Conservation (phyloP, 2,797 vertebrate genomes). For the Artibeus lituratus region DNA sequence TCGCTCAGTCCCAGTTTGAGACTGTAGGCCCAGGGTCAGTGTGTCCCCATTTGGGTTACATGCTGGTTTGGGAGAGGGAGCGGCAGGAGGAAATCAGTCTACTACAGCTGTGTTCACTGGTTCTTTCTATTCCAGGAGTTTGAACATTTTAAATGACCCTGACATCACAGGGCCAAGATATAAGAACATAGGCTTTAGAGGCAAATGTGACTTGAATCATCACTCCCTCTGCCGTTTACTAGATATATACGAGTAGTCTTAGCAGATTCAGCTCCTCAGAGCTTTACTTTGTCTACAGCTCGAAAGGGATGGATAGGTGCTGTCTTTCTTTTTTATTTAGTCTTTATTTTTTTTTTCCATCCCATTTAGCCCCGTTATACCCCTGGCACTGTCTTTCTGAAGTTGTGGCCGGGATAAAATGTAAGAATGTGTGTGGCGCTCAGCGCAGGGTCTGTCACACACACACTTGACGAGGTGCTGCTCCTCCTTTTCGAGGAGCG, state of each 20-base stretch:
- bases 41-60: not conserved
- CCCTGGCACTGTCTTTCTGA: not conserved
- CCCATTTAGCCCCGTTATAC: not conserved
- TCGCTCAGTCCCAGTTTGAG: not conserved
- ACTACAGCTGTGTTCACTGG: not conserved
- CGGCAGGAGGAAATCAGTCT: not conserved
- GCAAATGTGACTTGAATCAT: not conserved
- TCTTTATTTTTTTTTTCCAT: not conserved
- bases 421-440: not conserved
- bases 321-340: not conserved
- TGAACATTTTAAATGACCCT: slow-evolving; percentile 1
- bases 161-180: not conserved
- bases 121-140: not conserved
- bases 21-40: not conserved
- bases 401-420: not conserved
- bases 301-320: not conserved
- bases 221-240: not conserved
- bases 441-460: not conserved
- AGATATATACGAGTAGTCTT: not conserved
- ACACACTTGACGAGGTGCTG: not conserved
- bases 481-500: not conserved
- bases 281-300: not conserved
- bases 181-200: not conserved
- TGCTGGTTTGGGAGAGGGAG: not conserved
- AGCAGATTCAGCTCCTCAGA: not conserved